These are phyloP conservation scores for Nothocercus julius DNA, from an alignment of 2,113 vertebrate genomes.

Conservation along the genomic window DNA sequence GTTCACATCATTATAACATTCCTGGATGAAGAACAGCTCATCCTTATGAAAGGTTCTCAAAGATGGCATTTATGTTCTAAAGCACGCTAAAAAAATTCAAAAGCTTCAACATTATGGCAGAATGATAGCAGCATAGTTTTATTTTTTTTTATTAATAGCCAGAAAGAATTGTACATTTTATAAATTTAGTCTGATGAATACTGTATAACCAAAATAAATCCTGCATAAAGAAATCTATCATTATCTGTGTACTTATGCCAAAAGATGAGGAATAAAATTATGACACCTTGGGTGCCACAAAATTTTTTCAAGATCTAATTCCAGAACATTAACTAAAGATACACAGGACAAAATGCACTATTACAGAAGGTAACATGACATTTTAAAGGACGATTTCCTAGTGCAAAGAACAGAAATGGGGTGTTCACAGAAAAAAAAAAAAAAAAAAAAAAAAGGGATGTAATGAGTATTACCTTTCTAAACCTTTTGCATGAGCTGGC, in stretches of 20 bases:
- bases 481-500: not conserved
- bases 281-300: not conserved
- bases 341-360: not conserved
- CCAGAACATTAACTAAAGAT: not conserved
- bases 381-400: not conserved
- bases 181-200: not conserved
- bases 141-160: not conserved
- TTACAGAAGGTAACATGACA: not conserved
- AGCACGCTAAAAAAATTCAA: not conserved
- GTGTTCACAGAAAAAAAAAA: not conserved
- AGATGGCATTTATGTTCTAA: not conserved
- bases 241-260: not conserved
- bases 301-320: not conserved
- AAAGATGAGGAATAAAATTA: not conserved
- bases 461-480: not conserved
- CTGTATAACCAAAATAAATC: not conserved
- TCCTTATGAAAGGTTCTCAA: not conserved
- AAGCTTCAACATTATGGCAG: not conserved
- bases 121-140: not conserved
- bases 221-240: not conserved
- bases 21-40: not conserved
- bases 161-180: not conserved
- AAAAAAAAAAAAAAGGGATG: not conserved
- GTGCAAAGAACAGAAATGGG: not conserved
- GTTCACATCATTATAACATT: not conserved